Percentiles rank a stretch among this genome's conserved stretches.
Evolutionary conservation across 2,113 vertebrate genomes (phyloP).

Genomic region (Seriola aureovittata): DNA sequence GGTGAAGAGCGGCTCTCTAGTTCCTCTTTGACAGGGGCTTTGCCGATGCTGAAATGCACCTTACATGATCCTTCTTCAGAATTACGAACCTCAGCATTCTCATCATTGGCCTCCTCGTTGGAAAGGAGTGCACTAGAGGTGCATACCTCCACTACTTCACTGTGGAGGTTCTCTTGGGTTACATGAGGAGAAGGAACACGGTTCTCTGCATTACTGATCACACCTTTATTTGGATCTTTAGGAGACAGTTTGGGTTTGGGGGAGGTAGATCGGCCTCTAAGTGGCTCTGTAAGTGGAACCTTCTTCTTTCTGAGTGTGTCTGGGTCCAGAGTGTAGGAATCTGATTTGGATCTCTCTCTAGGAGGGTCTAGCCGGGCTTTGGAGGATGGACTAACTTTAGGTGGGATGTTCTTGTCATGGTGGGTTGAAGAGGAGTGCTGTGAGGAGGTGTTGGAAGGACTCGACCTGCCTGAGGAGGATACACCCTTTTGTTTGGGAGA

Average conservation of each 20-base stretch:
- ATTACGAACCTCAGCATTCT: slow-evolving; percentile 87
- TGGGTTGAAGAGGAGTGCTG: slow-evolving; percentile 90
- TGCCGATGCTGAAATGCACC: slow-evolving; percentile 99
- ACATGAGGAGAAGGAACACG: slow-evolving; percentile 95
- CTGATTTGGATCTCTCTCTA: slow-evolving; percentile 96
- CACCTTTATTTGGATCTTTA: slow-evolving; percentile 89
- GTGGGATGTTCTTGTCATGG: slow-evolving; percentile 91
- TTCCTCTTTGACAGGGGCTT: slow-evolving; percentile 96
- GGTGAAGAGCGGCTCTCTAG: slow-evolving; percentile 94
- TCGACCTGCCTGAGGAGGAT: slow-evolving; percentile 87
- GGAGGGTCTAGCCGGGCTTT: slow-evolving; percentile 95
- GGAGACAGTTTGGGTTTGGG: slow-evolving; percentile 93
- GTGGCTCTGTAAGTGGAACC: slow-evolving; percentile 92
- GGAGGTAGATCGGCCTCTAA: slow-evolving; percentile 95
- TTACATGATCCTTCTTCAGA: slow-evolving; percentile 91
- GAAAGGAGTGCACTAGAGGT: slow-evolving; percentile 94
- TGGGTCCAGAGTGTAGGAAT: slow-evolving; percentile 97
- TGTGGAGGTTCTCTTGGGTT: slow-evolving; percentile 98
- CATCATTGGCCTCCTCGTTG: slow-evolving; percentile 90
- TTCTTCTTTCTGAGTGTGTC: slow-evolving; percentile 98
- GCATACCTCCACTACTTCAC: slow-evolving; percentile 97
- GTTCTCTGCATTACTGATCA: slow-evolving; percentile 87
- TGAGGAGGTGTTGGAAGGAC: slow-evolving; percentile 88
- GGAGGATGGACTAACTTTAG: slow-evolving; percentile 89
- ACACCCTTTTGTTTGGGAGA: slow-evolving; percentile 94